phyloP scores from a whole-genome alignment of 2,888 invertebrate species.

The Morpho achilles region DNA sequence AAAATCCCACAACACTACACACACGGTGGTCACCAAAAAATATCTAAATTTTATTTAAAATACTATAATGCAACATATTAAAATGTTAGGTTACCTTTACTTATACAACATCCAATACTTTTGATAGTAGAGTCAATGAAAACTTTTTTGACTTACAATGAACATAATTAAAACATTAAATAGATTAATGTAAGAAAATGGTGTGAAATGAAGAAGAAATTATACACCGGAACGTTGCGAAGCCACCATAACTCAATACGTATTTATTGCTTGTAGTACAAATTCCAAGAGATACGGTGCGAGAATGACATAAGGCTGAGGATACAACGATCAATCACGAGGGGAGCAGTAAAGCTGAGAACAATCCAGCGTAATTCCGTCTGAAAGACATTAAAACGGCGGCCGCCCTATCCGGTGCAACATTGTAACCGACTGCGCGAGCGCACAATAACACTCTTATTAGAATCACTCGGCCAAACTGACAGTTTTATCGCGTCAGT shows the following conservation, averaged over 20 bases:
- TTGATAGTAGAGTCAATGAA: too few species aligned
- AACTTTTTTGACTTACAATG: too few species aligned
- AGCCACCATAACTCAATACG: conserved; percentile 69
- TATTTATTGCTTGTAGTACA: conserved; percentile 70
- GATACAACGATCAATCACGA: conserved; percentile 78
- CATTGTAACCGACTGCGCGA: conserved; percentile 56
- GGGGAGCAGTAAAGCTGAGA: conserved; percentile 74
- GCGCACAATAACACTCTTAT: conserved; percentile 48
- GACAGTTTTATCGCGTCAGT: conserved; percentile 34
- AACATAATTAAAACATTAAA: too few species aligned
- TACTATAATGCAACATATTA: too few species aligned
- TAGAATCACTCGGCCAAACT: conserved; percentile 41
- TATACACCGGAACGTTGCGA: conserved; percentile 47
- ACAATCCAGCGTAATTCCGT: conserved; percentile 79
- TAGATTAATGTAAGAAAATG: neutral
- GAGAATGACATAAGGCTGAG: conserved; percentile 75
- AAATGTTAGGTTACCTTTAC: too few species aligned
- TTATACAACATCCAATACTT: too few species aligned
- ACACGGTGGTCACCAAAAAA: too few species aligned
- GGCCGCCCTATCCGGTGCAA: conserved; percentile 78
- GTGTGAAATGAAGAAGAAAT: conserved; percentile 9
- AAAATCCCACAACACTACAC: too few species aligned
- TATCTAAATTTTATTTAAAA: too few species aligned
- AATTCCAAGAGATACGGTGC: conserved; percentile 70
- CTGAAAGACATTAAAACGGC: conserved; percentile 77